These are phyloP conservation scores for Clostera curtula DNA, from an alignment of 2,888 invertebrate species.

Conservation along the genomic window DNA sequence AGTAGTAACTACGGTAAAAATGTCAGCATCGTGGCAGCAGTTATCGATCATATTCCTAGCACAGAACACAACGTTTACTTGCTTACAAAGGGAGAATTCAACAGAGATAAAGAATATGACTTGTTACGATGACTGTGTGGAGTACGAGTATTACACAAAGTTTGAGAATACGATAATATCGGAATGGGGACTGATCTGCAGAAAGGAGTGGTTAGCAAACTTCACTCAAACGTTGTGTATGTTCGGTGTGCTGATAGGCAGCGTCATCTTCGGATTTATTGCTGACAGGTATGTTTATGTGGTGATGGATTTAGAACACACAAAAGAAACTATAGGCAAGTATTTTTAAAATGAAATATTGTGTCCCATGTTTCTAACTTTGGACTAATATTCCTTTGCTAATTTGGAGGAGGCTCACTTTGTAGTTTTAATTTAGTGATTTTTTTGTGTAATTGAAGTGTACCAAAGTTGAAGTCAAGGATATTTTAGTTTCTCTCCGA, in stretches of 20 bases:
- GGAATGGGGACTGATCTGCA: slow-evolving; percentile 82
- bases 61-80: slow-evolving; percentile 70
- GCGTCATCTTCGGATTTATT: slow-evolving; percentile 78
- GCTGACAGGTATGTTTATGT: slow-evolving; percentile 76
- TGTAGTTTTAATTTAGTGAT: too few relatives aligned
- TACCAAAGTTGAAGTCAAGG: too few relatives aligned
- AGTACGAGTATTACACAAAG: slow-evolving; percentile 71
- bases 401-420: too few relatives aligned
- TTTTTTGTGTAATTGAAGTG: too few relatives aligned
- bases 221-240: slow-evolving; percentile 81
- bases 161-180: slow-evolving; percentile 80
- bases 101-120: slow-evolving; percentile 41
- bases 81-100: slow-evolving; percentile 33
- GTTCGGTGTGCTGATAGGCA: slow-evolving; percentile 81
- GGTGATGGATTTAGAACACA: background rate
- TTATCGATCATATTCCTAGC: slow-evolving; percentile 81
- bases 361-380: too few relatives aligned
- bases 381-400: too few relatives aligned
- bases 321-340: background rate
- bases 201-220: slow-evolving; percentile 74
- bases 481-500: too few relatives aligned
- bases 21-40: slow-evolving; percentile 82
- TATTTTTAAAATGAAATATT: too few relatives aligned
- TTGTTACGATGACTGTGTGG: slow-evolving; percentile 68
- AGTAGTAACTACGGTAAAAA: slow-evolving; percentile 76